Base-by-base conservation (phyloP, 2,113 vertebrate species). In the Takifugu bimaculatus region DNA sequence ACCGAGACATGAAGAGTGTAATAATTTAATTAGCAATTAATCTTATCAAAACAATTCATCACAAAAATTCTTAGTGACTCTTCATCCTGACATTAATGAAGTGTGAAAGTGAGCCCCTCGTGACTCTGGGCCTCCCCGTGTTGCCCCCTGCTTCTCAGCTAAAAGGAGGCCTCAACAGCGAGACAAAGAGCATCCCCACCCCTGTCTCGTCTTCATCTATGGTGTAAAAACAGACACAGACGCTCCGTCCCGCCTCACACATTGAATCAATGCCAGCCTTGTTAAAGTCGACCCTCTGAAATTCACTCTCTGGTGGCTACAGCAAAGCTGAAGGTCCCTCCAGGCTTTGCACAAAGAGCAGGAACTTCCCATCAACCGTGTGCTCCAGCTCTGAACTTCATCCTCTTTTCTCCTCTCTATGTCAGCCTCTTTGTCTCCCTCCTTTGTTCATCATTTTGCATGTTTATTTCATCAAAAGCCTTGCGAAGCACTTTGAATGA, bases 201-300 rank as follows among this genome's bases (percentile, higher is more conserved):
- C 57, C 68, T 25, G 66, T 75, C 78, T 65, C 70, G 65, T 79
- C 78, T 60, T 71, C 63, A 68, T 68, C 74, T 14, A 29, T 65
- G 60, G 45, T 53, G 81, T 61, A 74, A 69, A 74, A 78, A 55
- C 63, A 76, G 57, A 77, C 70, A 77, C 70, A 81, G 69, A 57
- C 77, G 57, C 51, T n/a, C 64, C 73, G 70, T 78, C 54, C 74
- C 63, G 77, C 64, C 71, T 81, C 66, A 61, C 63, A 80, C 60
- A 71, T 63, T 71, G 70, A 85, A 85, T 78, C 80, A 87, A 78
- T 78, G 73, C 64, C 26, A 52, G 47, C 51, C 83, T 87, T 85
- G 83, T 90, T 89, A 83, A 81, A 86, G 68, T 11, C 72, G 77
- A 78, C 76, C 79, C 81, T 83, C 68, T 80, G 75, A 78, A 85